A percentile compares a stretch with the other conserved stretches of the same genome.
Evolutionary conservation across 2,113 vertebrate genomes (phyloP).

Genomic region (Eudyptes chrysolophus): DNA sequence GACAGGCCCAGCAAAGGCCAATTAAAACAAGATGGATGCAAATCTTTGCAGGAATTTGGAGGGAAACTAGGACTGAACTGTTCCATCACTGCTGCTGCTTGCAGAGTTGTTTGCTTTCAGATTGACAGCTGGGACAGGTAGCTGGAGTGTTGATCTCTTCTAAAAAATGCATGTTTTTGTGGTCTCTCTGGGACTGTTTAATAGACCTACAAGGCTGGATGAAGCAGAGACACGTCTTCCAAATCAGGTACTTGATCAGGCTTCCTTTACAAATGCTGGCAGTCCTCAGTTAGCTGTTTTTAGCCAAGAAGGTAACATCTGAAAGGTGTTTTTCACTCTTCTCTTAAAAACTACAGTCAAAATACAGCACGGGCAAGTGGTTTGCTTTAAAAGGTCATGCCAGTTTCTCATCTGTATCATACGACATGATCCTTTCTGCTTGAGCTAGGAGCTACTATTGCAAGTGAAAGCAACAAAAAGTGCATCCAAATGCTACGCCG

Average conservation of each 20-base stretch:
- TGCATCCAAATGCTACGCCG: background rate
- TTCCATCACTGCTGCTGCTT: background rate
- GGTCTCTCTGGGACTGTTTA: background rate
- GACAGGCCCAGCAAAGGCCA: background rate
- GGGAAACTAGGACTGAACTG: background rate
- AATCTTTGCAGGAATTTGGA: background rate
- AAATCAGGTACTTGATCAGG: background rate
- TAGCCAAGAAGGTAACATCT: background rate
- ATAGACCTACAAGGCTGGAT: background rate
- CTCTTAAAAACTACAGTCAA: background rate
- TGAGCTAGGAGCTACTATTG: background rate
- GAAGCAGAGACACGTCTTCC: background rate
- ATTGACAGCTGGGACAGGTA: background rate
- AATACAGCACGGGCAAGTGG: background rate
- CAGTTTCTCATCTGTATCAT: background rate
- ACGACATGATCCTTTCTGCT: accelerated
- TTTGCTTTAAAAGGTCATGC: background rate
- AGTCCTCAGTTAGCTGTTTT: background rate
- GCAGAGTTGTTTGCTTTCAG: background rate
- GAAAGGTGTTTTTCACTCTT: background rate
- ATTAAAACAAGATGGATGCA: background rate
- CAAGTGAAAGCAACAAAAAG: background rate
- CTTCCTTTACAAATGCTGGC: background rate
- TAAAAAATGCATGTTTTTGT: background rate
- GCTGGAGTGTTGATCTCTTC: background rate